Base-by-base conservation (phyloP, 2,797 vertebrate genomes). In the Falco naumanni region DNA sequence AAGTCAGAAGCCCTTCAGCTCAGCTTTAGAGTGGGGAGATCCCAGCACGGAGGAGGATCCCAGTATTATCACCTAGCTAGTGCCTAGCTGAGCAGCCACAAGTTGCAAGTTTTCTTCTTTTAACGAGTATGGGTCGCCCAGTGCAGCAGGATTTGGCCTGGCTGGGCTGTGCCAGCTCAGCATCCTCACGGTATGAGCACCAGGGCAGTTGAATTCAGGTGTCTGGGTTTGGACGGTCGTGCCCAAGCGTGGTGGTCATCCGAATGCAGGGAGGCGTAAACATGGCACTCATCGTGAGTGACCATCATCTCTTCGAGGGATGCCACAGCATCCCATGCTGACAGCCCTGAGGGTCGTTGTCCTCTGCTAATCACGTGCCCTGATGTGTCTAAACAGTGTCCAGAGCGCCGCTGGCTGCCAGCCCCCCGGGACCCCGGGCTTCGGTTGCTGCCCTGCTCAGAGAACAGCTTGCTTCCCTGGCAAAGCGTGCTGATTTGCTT, bases 301-400 rank as follows among this genome's bases (percentile, higher is more conserved):
- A 34, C 12, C 15, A 0, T 24, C 6, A 1, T 3, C 20, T 25
- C 19, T 10, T 20, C 1, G 1, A 33, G 53, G 15, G 74, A 5
- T 53, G 70, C 33, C 7, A 2, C 57, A 60, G 78, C 68, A 8
- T 47, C 53, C 22, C 5, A 0, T 11, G 66, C 60, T n/a, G 19
- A 12, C 18, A 1, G 8, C 10, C 47, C 54, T 9, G 84, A 10
- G 53, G 71, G 31, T 85, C 26, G 0, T 25, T 54, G 33, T 31
- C n/a, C 87, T 10, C 25, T 14, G 45, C 33, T 4, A 4, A 4
- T 29, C 4, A 0, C 4, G 0, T 2, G 4, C 39, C 6, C 50
- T 13, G 34, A 3, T 7, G 47, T 34, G 19, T 34, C 82, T 31
- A 3, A 66, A 29, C 39, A 7, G 24, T 8, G 39, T 4, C n/a